Conservation (phyloP, 2,888 invertebrate genomes). For the Perizoma flavofasciatum region DNA sequence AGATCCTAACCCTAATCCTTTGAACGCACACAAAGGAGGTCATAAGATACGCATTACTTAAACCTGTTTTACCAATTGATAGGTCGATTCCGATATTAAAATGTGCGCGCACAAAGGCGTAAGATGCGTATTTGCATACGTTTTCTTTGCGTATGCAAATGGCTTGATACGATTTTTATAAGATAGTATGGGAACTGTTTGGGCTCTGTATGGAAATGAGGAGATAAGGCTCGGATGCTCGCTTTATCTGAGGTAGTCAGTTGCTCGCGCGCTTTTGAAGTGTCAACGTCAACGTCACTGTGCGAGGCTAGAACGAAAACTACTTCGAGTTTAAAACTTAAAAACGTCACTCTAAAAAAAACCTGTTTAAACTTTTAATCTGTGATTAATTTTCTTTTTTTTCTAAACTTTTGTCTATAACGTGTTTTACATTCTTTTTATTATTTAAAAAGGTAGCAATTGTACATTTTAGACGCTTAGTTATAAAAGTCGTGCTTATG, state of each 20-base stretch:
- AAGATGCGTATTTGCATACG: slow-evolving; percentile 75
- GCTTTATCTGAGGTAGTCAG: slow-evolving; percentile 73
- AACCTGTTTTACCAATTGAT: slow-evolving; percentile 82
- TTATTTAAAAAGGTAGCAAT: slow-evolving; percentile 1
- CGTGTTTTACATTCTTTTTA: neutral
- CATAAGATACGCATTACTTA: slow-evolving; percentile 63
- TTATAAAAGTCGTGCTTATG: slow-evolving; percentile 49
- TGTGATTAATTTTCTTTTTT: neutral
- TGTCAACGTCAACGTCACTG: slow-evolving; percentile 71
- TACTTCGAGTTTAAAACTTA: slow-evolving; percentile 44
- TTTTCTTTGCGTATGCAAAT: slow-evolving; percentile 78
- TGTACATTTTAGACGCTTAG: slow-evolving; percentile 26
- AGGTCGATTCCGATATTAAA: slow-evolving; percentile 72
- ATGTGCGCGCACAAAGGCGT: slow-evolving; percentile 64
- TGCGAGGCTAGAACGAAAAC: slow-evolving; percentile 47
- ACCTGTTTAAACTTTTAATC: neutral
- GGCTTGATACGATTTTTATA: slow-evolving; percentile 62
- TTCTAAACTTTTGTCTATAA: neutral
- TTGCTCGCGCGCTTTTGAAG: slow-evolving; percentile 75
- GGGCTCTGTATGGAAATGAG: slow-evolving; percentile 72
- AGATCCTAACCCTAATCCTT: slow-evolving; percentile 74
- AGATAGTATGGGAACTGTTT: slow-evolving; percentile 66
- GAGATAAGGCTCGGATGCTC: slow-evolving; percentile 68
- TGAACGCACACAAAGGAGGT: slow-evolving; percentile 56
- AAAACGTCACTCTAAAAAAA: slow-evolving; percentile 6